phyloP scores from a whole-genome alignment of 64 coral and sea anemone genomes.

The Montipora cactus region DNA sequence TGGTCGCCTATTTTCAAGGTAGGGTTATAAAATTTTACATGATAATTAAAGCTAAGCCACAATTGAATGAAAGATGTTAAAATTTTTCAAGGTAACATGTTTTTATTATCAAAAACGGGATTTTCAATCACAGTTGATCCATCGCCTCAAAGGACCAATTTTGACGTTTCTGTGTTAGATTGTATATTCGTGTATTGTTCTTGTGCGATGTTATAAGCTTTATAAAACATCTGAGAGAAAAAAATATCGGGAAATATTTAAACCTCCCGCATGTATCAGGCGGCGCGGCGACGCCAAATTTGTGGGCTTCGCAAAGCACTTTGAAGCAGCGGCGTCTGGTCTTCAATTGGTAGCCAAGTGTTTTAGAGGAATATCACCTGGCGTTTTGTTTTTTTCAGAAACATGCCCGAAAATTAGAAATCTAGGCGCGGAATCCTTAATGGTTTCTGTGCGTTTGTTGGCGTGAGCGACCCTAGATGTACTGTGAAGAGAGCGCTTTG shows the following conservation, averaged over 20 bases:
- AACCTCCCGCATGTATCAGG: constrained; percentile 10
- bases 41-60: background rate
- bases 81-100: background rate
- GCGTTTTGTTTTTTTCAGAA: background rate
- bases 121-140: background rate
- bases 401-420: constrained; percentile 2
- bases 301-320: background rate
- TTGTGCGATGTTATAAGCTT: background rate
- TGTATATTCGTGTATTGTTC: background rate
- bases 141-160: background rate
- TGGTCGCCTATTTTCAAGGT: constrained; percentile 4
- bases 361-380: constrained; percentile 16
- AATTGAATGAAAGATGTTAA: background rate
- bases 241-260: background rate
- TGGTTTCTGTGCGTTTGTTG: background rate
- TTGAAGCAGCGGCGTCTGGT: background rate
- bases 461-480: background rate
- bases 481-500: background rate
- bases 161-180: background rate
- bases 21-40: background rate
- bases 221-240: background rate
- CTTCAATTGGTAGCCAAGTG: constrained; percentile 23
- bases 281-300: constrained; percentile 14
- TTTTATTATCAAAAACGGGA: background rate
- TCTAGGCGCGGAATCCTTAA: background rate